Evolutionary conservation across 1,140 invertebrate species (phyloP).

Genomic region (Conus betulinus): DNA sequence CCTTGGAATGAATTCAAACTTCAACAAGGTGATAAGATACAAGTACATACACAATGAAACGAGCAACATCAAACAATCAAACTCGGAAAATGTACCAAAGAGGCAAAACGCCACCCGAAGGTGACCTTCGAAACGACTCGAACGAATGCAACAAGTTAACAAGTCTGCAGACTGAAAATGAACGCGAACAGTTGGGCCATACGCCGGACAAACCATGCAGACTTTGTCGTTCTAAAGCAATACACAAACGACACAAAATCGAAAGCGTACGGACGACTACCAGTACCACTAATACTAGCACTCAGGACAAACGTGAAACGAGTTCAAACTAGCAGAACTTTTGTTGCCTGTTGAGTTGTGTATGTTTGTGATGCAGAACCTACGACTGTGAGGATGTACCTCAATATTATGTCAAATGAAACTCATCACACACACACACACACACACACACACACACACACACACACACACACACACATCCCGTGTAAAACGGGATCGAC

Average conservation of each 20-base stretch:
- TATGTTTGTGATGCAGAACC: not conserved
- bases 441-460: no score
- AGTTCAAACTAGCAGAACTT: slow-evolving; percentile 37
- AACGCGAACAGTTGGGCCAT: not conserved
- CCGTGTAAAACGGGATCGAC: not conserved
- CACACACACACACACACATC: not conserved
- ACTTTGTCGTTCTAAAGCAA: slow-evolving; percentile 28
- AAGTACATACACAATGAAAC: slow-evolving; percentile 9
- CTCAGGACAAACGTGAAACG: slow-evolving; percentile 10
- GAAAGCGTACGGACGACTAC: slow-evolving; percentile 34
- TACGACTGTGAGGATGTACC: not conserved
- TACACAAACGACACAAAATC: slow-evolving; percentile 35
- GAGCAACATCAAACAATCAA: slow-evolving; percentile 36
- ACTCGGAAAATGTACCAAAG: slow-evolving; percentile 34
- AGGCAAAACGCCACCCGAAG: slow-evolving; percentile 1
- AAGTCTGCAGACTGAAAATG: slow-evolving; percentile 22
- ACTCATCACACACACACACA: not conserved
- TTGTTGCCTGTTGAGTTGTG: slow-evolving; percentile 32
- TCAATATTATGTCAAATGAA: not conserved
- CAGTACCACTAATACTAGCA: not conserved
- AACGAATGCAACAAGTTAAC: slow-evolving; percentile 25
- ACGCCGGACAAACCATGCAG: not conserved
- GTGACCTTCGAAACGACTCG: slow-evolving; percentile 23
- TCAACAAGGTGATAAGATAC: slow-evolving; percentile 15
- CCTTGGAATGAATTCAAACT: slow-evolving; percentile 37